Evolutionary conservation across 2,888 invertebrate genomes (phyloP).

Genomic region (Campaea margaritaria): DNA sequence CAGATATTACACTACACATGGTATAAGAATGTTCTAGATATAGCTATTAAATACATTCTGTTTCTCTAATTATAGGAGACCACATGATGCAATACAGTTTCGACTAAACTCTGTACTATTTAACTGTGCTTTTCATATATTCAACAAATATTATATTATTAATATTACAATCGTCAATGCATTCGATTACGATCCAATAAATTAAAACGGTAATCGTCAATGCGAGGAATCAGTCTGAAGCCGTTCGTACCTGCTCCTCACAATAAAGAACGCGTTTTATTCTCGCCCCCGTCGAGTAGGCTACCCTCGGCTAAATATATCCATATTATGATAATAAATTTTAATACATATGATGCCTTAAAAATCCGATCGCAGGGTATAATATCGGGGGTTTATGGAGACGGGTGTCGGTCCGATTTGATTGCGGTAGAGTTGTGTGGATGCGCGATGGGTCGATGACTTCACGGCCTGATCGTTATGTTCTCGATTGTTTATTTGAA

Average conservation of each 20-base stretch:
- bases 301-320: constrained; percentile 27
- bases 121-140: too few relatives aligned
- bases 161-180: constrained; percentile 12
- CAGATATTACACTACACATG: too few relatives aligned
- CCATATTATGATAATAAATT: constrained; percentile 32
- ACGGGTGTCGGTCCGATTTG: constrained; percentile 11
- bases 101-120: background rate
- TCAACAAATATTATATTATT: too few relatives aligned
- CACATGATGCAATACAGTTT: too few relatives aligned
- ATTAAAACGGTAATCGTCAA: constrained; percentile 5
- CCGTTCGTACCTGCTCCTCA: constrained; percentile 22
- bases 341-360: constrained; percentile 34
- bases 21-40: too few relatives aligned
- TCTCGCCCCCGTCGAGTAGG: constrained; percentile 13
- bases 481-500: background rate
- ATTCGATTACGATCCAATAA: constrained; percentile 10
- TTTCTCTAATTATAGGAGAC: too few relatives aligned
- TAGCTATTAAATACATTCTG: too few relatives aligned
- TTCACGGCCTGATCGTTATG: background rate
- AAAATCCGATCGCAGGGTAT: constrained; percentile 30
- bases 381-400: constrained; percentile 38
- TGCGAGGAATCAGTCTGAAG: constrained; percentile 12
- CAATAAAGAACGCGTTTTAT: constrained; percentile 23
- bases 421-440: constrained; percentile 11
- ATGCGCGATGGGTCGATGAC: constrained; percentile 16